These are phyloP conservation scores for Pituophis catenifer DNA, from an alignment of 2,113 vertebrate species.

Conservation along the genomic window DNA sequence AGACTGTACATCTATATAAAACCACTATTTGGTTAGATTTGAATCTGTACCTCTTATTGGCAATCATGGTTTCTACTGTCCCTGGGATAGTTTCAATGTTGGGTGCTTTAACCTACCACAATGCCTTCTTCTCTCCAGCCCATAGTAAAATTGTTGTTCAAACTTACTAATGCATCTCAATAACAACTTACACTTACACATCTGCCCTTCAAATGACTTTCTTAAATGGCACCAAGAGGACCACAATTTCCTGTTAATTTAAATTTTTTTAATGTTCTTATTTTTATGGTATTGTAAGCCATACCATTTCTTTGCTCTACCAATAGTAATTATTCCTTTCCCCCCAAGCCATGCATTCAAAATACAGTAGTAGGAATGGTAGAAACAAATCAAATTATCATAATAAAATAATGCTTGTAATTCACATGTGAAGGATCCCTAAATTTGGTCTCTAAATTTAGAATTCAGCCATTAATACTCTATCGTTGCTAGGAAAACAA, in stretches of 20 bases:
- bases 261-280: not conserved
- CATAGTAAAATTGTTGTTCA: not conserved
- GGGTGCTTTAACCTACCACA: not conserved
- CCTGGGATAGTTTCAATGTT: not conserved
- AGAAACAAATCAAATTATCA: conserved; percentile 39
- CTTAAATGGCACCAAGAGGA: too few species aligned
- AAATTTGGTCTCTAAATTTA: conserved; percentile 39
- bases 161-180: not conserved
- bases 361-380: conserved; percentile 7
- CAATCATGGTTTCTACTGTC: not conserved
- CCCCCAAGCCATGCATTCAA: conserved; percentile 32
- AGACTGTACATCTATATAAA: too few species aligned
- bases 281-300: not conserved
- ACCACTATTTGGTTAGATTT: not conserved
- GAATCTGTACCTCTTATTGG: not conserved
- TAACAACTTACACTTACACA: not conserved
- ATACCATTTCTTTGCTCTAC: conserved; percentile 38
- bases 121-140: not conserved
- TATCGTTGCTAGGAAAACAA: conserved; percentile 21
- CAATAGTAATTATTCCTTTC: conserved; percentile 21
- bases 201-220: not conserved
- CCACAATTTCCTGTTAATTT: not conserved
- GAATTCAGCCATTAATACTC: conserved; percentile 21
- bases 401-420: conserved; percentile 37
- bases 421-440: conserved; percentile 23